Base-by-base conservation (phyloP, 2,113 vertebrate genomes). In the Gracilinanus agilis region DNA sequence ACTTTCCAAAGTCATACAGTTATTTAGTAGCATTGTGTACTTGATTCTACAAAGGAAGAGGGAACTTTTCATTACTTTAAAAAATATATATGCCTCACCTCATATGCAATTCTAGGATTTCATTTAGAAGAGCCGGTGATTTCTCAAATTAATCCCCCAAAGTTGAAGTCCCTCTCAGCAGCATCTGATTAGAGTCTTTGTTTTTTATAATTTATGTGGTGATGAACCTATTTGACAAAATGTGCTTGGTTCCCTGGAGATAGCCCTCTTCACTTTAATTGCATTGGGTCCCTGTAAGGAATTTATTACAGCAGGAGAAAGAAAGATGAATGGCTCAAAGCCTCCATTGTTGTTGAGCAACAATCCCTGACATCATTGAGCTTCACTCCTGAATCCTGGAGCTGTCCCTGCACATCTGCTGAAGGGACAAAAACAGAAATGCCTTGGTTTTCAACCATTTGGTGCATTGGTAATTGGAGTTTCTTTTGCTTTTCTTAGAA, bases 231-330 rank as follows among this genome's bases (percentile, higher is more conserved):
- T 96, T 96, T 54, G 95, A 2, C 92, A 49, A 75, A 34, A n/a
- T 58, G 90, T 0, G 0, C 56, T 53, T 12, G 0, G 0, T 53
- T 95, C 91, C 94, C 24, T 27, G 0, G 3, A 92, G 95, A 93
- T 53, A 23, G 9, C 11, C 56, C 93, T 10, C 27, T 91, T 95
- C 94, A 96, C 96, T n/a, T 96, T 97, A 93, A 95, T 95, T 97
- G 90, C 95, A 54, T 29, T 96, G 91, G 89, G 95, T 97, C 94
- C 91, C 90, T 61, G 54, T 54, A 21, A 1, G 1, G 91, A 90
- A 94, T 3, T 2, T 90, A 89, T 55, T 25, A 53, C 24, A 96
- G 95, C 8, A 44, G 54, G 90, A 88, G 91, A 61, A 3, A 2
- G 54, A 40, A 96, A 95, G 5, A 23, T 27, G 89, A 53, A 27